Base-by-base conservation (phyloP, 1,140 invertebrate genomes). In the Calycopis cecrops region DNA sequence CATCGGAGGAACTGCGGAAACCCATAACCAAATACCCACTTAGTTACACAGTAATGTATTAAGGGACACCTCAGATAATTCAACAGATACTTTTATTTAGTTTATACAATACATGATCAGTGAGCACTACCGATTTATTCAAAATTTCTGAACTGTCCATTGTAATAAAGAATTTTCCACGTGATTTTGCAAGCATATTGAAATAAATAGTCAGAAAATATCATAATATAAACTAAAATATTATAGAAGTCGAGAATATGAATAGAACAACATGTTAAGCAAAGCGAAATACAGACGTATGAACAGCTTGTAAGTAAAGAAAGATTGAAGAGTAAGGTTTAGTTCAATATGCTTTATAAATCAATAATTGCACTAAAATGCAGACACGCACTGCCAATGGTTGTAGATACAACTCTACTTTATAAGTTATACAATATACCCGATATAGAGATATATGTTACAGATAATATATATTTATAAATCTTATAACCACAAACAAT, bases 291-390 rank as follows among this genome's bases (percentile, higher is more conserved):
- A 40, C 35, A 51, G 10, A 35, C 11, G n/a, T 59, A 57, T 57
- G 35, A 54, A 55, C 35, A 38, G 16, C 38, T 28, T 28, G 38
- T 10, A 55, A 48, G 10, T 58, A 42, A 60, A 52, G 50, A 60
- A 55, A 58, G 35, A 60, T 3, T 57, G 42, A 61, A 62, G 35
- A 65, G 21, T 6, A 28, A 28, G 49, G 66, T 28, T 82, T 84
- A 85, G 54, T 78, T 85, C 79, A 85, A 87, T 86, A 87, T 85
- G 84, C 81, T 83, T 79, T 67, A 38, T 68, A 64, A 69, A 69
- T 73, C 70, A 65, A 74, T 76, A 79, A 71, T 88, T 88, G 87
- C 87, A 88, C 85, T 88, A 88, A 88, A 82, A 88, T 88, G 87
- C 87, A 88, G 85, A 88, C 87, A 88, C 87, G 79, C 82, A 85